Conservation (phyloP, 2,888 invertebrate genomes). For the Diaprepes abbreviatus region DNA sequence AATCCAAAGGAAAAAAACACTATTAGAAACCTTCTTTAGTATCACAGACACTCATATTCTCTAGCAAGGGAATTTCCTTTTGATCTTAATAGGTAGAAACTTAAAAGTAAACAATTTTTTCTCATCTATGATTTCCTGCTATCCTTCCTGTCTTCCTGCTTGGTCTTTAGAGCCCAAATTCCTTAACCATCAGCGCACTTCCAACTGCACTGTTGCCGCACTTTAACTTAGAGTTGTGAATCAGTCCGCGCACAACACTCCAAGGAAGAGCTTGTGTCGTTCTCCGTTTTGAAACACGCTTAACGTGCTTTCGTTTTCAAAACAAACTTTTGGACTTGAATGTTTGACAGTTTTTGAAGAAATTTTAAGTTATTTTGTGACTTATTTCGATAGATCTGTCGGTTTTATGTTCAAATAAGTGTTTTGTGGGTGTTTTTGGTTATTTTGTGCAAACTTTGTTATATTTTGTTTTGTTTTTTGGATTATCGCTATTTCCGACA, state of each 20-base stretch:
- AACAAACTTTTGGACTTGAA: conserved; percentile 23
- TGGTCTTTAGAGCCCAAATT: conserved; percentile 15
- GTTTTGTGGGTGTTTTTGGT: conserved; percentile 8
- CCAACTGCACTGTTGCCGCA: conserved; percentile 35
- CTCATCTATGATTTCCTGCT: conserved; percentile 2
- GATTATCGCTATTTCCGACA: conserved; percentile 3
- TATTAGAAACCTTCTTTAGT: no score
- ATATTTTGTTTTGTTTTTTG: conserved; percentile 14
- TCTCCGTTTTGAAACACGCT: conserved; percentile 29
- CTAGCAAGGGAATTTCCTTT: no score
- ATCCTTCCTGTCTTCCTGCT: conserved; percentile 12
- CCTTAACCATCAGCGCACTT: conserved; percentile 37
- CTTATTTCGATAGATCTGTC: neutral
- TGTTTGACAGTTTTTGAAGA: conserved; percentile 1
- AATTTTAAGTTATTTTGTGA: conserved; percentile 5
- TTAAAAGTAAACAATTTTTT: neutral
- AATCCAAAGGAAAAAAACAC: no score
- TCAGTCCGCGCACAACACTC: conserved; percentile 39
- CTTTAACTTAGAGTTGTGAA: conserved; percentile 11
- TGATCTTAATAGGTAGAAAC: no score
- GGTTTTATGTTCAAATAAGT: conserved; percentile 8
- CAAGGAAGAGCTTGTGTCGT: conserved; percentile 39
- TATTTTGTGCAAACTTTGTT: conserved; percentile 6
- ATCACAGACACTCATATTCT: no score
- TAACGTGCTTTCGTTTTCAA: conserved; percentile 44